A percentile compares a stretch with the other conserved stretches of the same genome.
These are phyloP conservation scores for Micrasema minimum DNA, from an alignment of 1,140 invertebrate species.

Conservation along the genomic window DNA sequence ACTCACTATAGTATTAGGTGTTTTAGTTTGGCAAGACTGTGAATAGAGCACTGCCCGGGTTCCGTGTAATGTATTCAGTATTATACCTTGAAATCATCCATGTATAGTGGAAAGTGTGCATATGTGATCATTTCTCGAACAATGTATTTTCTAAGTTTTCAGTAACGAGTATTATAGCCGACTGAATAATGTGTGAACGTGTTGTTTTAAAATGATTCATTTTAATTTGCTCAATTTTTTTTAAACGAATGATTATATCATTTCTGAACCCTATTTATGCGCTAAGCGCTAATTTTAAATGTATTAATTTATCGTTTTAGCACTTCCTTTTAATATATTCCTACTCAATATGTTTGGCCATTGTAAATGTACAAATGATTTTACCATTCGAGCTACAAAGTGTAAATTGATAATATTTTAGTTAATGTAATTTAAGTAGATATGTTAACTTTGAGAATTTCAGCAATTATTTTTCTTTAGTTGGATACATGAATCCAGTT, in stretches of 20 bases:
- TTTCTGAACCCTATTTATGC: neutral
- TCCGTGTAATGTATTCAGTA: conserved; percentile 14
- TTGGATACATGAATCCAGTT: neutral
- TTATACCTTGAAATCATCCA: conserved; percentile 15
- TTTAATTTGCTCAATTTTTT: conserved; percentile 31
- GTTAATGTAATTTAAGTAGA: conserved; percentile 10
- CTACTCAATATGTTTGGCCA: neutral
- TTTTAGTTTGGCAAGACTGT: neutral
- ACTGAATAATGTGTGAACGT: conserved; percentile 10
- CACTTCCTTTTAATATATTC: neutral
- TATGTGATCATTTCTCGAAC: conserved; percentile 14
- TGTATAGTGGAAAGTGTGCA: neutral
- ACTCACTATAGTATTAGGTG: no score
- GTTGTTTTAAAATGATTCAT: conserved; percentile 10
- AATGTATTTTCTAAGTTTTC: conserved; percentile 24
- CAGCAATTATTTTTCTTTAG: neutral
- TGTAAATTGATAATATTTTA: conserved; percentile 20
- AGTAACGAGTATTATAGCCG: conserved; percentile 23
- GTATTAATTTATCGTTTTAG: neutral
- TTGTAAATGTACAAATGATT: conserved; percentile 14
- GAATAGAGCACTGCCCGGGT: neutral
- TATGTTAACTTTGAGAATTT: conserved; percentile 5
- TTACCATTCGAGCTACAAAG: neutral
- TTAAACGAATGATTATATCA: conserved; percentile 8
- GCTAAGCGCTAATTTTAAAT: conserved; percentile 1